A percentile compares a stretch with the other conserved stretches of the same genome.
These are phyloP conservation scores for Gallinago stenura DNA, from an alignment of 2,797 vertebrate species.

Conservation along the genomic window DNA sequence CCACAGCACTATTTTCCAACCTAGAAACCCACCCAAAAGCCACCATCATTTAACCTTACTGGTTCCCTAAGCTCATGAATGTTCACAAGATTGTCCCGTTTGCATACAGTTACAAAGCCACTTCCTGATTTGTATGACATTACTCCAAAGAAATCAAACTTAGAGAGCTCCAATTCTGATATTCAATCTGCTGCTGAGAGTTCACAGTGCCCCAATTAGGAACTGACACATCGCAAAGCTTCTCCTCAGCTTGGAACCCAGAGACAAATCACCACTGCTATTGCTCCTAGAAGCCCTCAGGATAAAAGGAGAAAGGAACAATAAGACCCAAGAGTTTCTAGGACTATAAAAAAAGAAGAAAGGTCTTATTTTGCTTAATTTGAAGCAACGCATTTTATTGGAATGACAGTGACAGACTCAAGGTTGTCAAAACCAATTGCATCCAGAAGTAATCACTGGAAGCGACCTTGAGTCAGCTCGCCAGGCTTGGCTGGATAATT, in stretches of 20 bases:
- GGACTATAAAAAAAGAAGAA: neutral
- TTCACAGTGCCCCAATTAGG: neutral
- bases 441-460: neutral
- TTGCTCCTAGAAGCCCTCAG: neutral
- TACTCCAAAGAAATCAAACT: neutral
- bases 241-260: neutral
- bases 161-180: neutral
- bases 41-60: neutral
- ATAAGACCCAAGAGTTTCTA: neutral
- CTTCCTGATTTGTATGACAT: neutral
- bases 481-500: neutral
- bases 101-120: neutral
- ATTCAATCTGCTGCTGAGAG: neutral
- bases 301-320: neutral
- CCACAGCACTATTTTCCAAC: neutral
- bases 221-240: neutral
- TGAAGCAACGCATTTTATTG: neutral
- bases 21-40: neutral
- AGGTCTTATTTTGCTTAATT: neutral
- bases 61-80: neutral
- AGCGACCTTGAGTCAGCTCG: neutral
- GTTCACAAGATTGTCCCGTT: neutral
- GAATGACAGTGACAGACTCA: neutral
- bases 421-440: slow-evolving; percentile 16
- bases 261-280: neutral